Evolutionary conservation across 2,797 vertebrate species (phyloP).

Genomic region (Pygocentrus nattereri): DNA sequence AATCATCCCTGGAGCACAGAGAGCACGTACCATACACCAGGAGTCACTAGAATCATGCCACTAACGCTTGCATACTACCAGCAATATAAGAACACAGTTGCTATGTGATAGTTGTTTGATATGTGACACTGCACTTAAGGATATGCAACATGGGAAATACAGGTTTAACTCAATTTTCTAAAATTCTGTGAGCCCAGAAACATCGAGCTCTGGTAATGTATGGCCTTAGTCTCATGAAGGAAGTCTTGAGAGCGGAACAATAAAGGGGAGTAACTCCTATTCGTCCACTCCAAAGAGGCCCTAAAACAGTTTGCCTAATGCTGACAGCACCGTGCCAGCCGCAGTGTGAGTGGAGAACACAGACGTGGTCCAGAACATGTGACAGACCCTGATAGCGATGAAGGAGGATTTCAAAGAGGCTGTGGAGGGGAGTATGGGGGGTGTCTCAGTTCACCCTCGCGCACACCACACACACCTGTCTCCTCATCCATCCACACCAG

Average conservation of each 20-base stretch:
- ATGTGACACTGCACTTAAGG: not conserved
- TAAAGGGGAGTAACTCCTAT: conserved; percentile 33
- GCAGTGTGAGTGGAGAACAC: conserved; percentile 56
- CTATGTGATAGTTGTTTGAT: not conserved
- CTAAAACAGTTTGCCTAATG: conserved; percentile 17
- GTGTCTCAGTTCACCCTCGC: conserved; percentile 39
- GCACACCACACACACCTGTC: conserved; percentile 47
- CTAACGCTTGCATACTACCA: conserved; percentile 1
- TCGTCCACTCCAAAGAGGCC: conserved; percentile 41
- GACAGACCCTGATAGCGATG: conserved; percentile 69
- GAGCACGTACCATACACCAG: not conserved
- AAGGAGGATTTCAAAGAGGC: conserved; percentile 75
- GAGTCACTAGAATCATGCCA: conserved; percentile 11
- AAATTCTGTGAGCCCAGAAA: not conserved
- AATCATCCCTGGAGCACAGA: not conserved
- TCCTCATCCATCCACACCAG: conserved; percentile 50
- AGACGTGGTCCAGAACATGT: conserved; percentile 55
- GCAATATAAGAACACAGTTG: conserved; percentile 5
- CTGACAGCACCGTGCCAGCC: conserved; percentile 30
- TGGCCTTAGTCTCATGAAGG: conserved; percentile 1
- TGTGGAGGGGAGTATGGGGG: conserved; percentile 1
- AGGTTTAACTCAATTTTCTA: not conserved
- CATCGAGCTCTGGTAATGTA: not conserved
- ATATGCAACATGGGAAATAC: not conserved
- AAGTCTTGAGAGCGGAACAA: conserved; percentile 13